Evolutionary conservation across 2,888 invertebrate genomes (phyloP), one percentile per base, ranked within the genome.

Genomic region (Anthrax anthrax): DNA sequence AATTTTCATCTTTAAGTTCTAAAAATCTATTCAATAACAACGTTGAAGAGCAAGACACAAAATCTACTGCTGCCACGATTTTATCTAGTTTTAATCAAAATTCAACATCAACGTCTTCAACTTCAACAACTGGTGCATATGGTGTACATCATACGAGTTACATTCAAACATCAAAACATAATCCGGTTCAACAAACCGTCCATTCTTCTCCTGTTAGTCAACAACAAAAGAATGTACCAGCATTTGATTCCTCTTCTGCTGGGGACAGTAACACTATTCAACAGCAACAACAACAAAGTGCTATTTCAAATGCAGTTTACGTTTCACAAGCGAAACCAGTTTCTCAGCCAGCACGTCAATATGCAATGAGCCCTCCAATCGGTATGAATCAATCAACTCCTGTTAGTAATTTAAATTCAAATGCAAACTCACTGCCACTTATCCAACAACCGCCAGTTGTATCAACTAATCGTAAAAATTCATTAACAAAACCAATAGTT

Each of bases 131-230:
- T n/a, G 8, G 23, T 8, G 5, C 23, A 23, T 23, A 23, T 23
- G 23, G 23, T 23, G 4, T 8, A 6, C 23, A 23, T n/a, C 50
- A 44, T 18, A 23, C 47, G 2, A 34, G 34, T 40, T n/a, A n/a
- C n/a, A 52, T 55, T 42, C 57, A 57, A 23, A 44, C 50, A 18
- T 32, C 40, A n/a, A 41, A 46, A 38, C 17, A 16, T 6, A 29
- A 38, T 10, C 36, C 47, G 16, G 44, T 44, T 27, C 44, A 46
- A 13, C 50, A 44, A 51, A 42, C 49, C 16, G 38, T 55, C 32
- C 46, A 62, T 58, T 60, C 54, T 46, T 61, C 64, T 44, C 63
- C 64, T 59, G 71, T 67, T 52, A 66, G 64, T 57, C 71, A 69
- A 65, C 69, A 67, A 51, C 56, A 60, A 52, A 27, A 34, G 4